Evolutionary conservation across 1,140 invertebrate species (phyloP).

Genomic region (Euwallacea similis): DNA sequence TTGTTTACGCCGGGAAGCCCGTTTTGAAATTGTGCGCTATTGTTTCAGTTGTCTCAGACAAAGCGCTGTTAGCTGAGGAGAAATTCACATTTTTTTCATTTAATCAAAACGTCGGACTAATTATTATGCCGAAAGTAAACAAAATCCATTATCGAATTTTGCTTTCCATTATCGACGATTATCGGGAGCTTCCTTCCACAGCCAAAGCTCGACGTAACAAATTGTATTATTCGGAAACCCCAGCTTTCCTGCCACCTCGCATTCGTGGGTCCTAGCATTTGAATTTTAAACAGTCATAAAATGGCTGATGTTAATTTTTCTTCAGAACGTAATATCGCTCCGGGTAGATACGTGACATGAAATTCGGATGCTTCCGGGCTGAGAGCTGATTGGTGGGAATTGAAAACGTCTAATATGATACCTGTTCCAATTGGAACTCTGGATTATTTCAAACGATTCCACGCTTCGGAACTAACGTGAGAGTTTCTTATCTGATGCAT

Average conservation of each 20-base stretch:
- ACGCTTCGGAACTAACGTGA: no score
- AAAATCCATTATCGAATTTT: not conserved
- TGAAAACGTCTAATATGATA: slow-evolving; percentile 25
- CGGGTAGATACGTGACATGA: slow-evolving; percentile 24
- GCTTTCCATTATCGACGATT: slow-evolving; percentile 1
- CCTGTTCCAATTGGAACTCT: slow-evolving; percentile 15
- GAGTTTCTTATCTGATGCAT: no score
- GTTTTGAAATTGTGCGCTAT: slow-evolving; percentile 14
- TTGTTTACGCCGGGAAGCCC: slow-evolving; percentile 45
- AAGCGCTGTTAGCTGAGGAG: not conserved
- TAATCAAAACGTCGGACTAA: not conserved
- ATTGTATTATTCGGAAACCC: slow-evolving; percentile 28
- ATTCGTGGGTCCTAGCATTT: slow-evolving; percentile 6
- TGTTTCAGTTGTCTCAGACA: slow-evolving; percentile 10
- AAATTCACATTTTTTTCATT: no score
- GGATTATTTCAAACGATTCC: no score
- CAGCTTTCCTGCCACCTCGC: slow-evolving; percentile 18
- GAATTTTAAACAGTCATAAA: slow-evolving; percentile 39
- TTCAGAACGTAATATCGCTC: slow-evolving; percentile 30
- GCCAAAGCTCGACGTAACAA: slow-evolving; percentile 8
- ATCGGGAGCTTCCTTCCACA: not conserved
- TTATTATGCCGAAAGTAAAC: no score
- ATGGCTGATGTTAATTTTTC: slow-evolving; percentile 38
- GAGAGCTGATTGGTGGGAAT: slow-evolving; percentile 10
- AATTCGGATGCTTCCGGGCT: slow-evolving; percentile 19